Percentiles rank a stretch among this genome's conserved stretches.
phyloP scores from a whole-genome alignment of 2,888 invertebrate genomes.

The Meteorus cinctellus region DNA sequence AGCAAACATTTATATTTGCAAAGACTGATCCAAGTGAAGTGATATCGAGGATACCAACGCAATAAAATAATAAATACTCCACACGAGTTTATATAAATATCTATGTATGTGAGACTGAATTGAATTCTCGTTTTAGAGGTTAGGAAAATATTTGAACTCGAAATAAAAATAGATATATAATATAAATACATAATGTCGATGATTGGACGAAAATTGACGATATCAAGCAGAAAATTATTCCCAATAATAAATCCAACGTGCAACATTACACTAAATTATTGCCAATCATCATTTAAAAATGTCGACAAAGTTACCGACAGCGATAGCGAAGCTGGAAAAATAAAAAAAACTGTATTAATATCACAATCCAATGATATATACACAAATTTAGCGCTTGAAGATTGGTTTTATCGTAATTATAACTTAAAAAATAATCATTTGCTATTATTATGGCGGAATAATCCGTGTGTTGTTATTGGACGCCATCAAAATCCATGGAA shows the following conservation, averaged over 20 bases:
- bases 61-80: neutral
- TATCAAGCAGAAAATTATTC: constrained; percentile 72
- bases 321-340: constrained; percentile 71
- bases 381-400: constrained; percentile 95
- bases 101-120: neutral
- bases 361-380: constrained; percentile 94
- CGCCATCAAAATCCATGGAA: constrained; percentile 97
- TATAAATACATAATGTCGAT: constrained; percentile 74
- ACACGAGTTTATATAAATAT: neutral
- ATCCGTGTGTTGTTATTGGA: constrained; percentile 96
- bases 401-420: constrained; percentile 94
- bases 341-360: constrained; percentile 91
- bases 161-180: neutral
- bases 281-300: constrained; percentile 53
- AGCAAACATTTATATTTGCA: constrained; percentile 1
- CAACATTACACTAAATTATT: constrained; percentile 57
- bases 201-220: constrained; percentile 64
- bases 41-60: neutral
- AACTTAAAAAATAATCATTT: constrained; percentile 89
- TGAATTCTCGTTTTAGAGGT: neutral
- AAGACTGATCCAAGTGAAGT: constrained; percentile 37
- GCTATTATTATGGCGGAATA: constrained; percentile 93
- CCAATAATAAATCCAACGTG: constrained; percentile 61
- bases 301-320: neutral
- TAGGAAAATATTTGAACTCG: constrained; percentile 12